A percentile compares a stretch with the other conserved stretches of the same genome.
Conservation (phyloP, 2,113 vertebrate species). For the Pterophyllum scalare region DNA sequence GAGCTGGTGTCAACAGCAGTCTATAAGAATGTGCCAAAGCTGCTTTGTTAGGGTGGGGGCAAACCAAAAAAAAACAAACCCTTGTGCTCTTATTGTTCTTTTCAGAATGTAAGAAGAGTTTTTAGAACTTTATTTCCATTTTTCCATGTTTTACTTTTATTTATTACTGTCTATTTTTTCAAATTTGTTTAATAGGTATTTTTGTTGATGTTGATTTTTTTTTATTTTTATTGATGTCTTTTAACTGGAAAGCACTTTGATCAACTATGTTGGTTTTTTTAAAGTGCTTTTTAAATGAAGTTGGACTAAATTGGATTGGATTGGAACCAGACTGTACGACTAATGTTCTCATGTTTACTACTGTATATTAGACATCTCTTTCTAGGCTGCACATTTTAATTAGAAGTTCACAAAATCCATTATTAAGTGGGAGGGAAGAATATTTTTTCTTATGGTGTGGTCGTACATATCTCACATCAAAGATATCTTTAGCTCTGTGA, state of each 20-base stretch:
- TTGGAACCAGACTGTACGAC: background rate
- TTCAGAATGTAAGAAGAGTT: background rate
- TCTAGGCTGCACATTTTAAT: background rate
- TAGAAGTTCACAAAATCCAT: conserved; percentile 19
- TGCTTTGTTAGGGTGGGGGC: conserved; percentile 1
- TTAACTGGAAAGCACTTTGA: too few relatives aligned
- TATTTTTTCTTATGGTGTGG: conserved; percentile 1
- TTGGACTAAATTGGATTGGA: too few relatives aligned
- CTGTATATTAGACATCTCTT: background rate
- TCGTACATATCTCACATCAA: conserved; percentile 29
- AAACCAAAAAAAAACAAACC: background rate
- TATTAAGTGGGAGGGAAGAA: background rate
- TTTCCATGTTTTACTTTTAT: too few relatives aligned
- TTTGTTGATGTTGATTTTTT: too few relatives aligned
- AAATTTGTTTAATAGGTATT: too few relatives aligned
- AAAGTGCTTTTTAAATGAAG: too few relatives aligned
- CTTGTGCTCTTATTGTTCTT: background rate
- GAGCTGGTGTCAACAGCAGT: conserved; percentile 34
- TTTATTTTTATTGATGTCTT: too few relatives aligned
- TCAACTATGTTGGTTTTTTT: too few relatives aligned
- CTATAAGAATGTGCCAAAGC: conserved; percentile 3
- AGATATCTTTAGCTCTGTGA: background rate
- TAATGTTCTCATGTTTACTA: background rate
- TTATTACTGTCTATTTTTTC: too few relatives aligned
- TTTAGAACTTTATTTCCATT: background rate